phyloP scores from a whole-genome alignment of 1,140 invertebrate genomes.

The Venturia canescens region DNA sequence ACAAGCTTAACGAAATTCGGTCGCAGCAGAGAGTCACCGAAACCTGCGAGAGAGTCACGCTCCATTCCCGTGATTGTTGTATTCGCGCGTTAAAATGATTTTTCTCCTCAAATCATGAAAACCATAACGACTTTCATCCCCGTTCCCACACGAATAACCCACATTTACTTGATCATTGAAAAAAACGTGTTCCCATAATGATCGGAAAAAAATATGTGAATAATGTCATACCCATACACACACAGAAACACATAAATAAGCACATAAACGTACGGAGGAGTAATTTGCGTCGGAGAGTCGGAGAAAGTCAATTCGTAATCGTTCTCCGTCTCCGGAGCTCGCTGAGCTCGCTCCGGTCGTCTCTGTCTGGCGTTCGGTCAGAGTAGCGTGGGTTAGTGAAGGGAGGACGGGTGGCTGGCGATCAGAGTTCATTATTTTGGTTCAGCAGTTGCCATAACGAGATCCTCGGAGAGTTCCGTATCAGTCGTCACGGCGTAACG shows the following conservation, averaged over 20 bases:
- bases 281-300: background rate
- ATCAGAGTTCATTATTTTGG: conserved; percentile 28
- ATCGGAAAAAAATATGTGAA: too few species aligned
- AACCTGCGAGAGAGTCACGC: too few species aligned
- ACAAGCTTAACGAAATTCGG: too few species aligned
- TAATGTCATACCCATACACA: background rate
- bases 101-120: too few species aligned
- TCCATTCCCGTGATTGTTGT: too few species aligned
- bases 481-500: conserved; percentile 28
- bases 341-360: background rate
- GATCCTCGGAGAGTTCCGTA: conserved; percentile 33
- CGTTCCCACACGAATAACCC: too few species aligned
- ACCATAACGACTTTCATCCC: too few species aligned
- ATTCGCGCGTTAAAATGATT: too few species aligned
- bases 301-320: conserved; percentile 45
- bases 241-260: background rate
- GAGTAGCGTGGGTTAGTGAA: background rate
- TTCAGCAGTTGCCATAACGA: conserved; percentile 29
- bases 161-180: too few species aligned
- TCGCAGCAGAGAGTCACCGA: too few species aligned
- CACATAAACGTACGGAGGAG: background rate
- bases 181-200: too few species aligned
- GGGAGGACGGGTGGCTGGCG: too few species aligned
- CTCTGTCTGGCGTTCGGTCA: background rate
- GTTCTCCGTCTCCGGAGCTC: conserved; percentile 34